These are phyloP conservation scores for Matsumyia berberina DNA, from an alignment of 2,888 invertebrate genomes.

Conservation along the genomic window DNA sequence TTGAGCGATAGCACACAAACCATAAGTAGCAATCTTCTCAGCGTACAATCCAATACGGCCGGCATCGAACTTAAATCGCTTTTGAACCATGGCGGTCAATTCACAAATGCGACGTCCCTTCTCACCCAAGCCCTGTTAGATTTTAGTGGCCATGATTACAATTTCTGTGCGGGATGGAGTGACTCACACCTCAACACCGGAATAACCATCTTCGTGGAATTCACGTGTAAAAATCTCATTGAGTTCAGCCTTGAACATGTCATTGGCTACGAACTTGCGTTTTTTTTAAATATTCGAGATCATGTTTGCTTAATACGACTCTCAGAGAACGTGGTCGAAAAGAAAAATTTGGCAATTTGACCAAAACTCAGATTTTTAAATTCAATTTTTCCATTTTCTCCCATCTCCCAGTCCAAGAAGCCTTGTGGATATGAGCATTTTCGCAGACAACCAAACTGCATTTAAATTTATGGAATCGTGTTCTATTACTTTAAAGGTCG, in stretches of 20 bases:
- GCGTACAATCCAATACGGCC: conserved; percentile 98
- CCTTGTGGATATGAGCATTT: no score
- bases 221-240: conserved; percentile 99
- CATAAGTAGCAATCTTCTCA: conserved; percentile 98
- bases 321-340: conserved; percentile 84
- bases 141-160: conserved; percentile 99
- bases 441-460: no score
- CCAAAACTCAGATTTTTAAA: no score
- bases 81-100: conserved; percentile 98
- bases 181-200: conserved; percentile 99
- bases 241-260: conserved; percentile 99
- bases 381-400: no score
- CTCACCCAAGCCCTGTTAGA: conserved; percentile 99
- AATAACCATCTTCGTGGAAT: conserved; percentile 99
- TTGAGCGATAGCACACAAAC: conserved; percentile 99
- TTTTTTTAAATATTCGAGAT: conserved; percentile 84
- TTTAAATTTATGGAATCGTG: no score
- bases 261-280: conserved; percentile 96
- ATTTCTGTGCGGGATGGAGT: conserved; percentile 99
- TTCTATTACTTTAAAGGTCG: no score
- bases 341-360: no score
- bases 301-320: conserved; percentile 83
- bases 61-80: conserved; percentile 97
- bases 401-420: no score
- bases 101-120: conserved; percentile 98